Evolutionary conservation across 1,140 invertebrate genomes (phyloP), one percentile per base, ranked within the genome.

Genomic region (Lucilia cuprina): DNA sequence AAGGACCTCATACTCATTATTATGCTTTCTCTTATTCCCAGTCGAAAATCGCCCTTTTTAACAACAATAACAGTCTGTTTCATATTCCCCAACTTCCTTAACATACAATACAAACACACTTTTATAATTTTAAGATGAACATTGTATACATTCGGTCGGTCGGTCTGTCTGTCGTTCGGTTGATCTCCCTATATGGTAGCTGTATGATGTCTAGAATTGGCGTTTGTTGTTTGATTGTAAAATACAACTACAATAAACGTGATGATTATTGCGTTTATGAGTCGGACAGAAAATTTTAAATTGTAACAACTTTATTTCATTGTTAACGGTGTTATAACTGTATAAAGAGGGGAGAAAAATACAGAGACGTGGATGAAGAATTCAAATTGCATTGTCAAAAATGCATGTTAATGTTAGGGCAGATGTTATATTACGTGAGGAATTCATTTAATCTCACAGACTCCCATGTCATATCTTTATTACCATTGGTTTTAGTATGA

Each of bases 241-340:
- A 17, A n/a, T 17, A 17, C 14, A n/a, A 21, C 5, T 17, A 17
- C 14, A n/a, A 21, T 19, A 70, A 19, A 70, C 65, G 65, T 70
- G 65, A 70, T 70, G 65, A 70, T 70, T 70, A 70, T 70, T 25
- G 8, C 65, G 65, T 70, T 70, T 70, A 70, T 70, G n/a, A 21
- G 21, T 21, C 65, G 5, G 1, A 70, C 21, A 70, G 65, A 70
- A 70, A 70, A 55, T 55, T 21, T 19, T 8, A 70, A 70, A 70
- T 21, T 70, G 65, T 70, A 25, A 70, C 65, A 70, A 70, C n/a
- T 70, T 70, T 0, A 21, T 70, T 70, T 70, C n/a, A 21, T 70
- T 70, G 65, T 70, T 21, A 2, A 70, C 21, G 65, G 19, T 70
- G 65, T 70, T 19, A 19, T 12, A 70, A 70, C 12, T 4, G 19